Conservation (phyloP, 2,113 vertebrate species). For the Globicephala melas region DNA sequence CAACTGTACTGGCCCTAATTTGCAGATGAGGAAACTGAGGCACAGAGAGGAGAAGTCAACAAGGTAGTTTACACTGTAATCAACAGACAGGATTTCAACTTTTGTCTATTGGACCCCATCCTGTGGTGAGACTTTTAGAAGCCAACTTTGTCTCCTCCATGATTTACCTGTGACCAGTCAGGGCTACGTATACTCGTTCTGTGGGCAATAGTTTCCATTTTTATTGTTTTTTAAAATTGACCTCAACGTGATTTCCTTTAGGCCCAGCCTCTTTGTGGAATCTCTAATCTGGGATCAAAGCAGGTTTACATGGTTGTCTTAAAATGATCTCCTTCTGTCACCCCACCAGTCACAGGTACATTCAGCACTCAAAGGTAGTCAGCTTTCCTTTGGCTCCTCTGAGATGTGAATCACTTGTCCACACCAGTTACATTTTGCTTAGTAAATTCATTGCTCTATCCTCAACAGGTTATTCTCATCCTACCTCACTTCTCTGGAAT, state of each 20-base stretch:
- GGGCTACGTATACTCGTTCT: neutral
- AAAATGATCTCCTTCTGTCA: neutral
- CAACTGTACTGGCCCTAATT: neutral
- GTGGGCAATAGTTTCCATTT: neutral
- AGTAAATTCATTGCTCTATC: neutral
- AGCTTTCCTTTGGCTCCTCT: neutral
- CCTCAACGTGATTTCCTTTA: conserved; percentile 8
- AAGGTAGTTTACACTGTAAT: neutral
- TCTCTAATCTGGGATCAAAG: neutral
- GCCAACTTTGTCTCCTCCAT: neutral
- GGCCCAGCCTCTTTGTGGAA: neutral
- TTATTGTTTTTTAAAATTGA: conserved; percentile 10
- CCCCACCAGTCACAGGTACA: neutral
- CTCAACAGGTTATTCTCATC: neutral
- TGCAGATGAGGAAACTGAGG: neutral
- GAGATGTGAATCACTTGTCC: neutral
- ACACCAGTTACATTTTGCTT: neutral
- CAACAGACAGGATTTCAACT: neutral
- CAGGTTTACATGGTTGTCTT: neutral
- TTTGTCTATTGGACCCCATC: neutral
- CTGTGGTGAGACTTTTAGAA: neutral
- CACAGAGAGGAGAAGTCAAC: neutral
- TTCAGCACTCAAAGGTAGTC: neutral
- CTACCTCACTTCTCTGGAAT: conserved; percentile 37
- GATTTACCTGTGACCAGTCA: neutral